Evolutionary conservation across 2,797 vertebrate genomes (phyloP).

Genomic region (Echeneis naucrates): DNA sequence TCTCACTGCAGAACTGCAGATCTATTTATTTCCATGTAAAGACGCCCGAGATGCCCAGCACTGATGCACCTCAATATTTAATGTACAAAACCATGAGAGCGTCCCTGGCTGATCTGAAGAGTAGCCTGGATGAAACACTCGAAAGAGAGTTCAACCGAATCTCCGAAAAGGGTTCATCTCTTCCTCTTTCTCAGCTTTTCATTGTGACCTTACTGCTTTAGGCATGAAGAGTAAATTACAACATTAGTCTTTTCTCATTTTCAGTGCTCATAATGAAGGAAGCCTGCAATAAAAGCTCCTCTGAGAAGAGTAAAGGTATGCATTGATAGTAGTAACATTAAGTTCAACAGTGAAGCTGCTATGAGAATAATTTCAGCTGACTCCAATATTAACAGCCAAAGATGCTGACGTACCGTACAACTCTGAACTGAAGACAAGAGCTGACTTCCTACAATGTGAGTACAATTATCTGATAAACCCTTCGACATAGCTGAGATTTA

Average conservation of each 20-base stretch:
- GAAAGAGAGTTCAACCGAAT: slow-evolving; percentile 75
- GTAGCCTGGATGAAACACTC: slow-evolving; percentile 68
- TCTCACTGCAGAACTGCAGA: slow-evolving; percentile 70
- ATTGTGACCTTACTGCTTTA: no score
- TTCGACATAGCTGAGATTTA: background rate
- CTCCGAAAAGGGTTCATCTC: slow-evolving; percentile 75
- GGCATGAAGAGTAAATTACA: no score
- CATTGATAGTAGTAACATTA: background rate
- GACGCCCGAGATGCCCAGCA: slow-evolving; percentile 65
- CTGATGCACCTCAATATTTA: slow-evolving; percentile 76
- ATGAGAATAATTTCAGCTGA: background rate
- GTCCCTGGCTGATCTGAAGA: slow-evolving; percentile 72
- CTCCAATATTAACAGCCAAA: slow-evolving; percentile 43
- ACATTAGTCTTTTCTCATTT: slow-evolving; percentile 35
- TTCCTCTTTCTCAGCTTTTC: background rate
- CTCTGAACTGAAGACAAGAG: slow-evolving; percentile 73
- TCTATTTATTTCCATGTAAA: slow-evolving; percentile 65
- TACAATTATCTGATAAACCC: background rate
- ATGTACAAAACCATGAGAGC: slow-evolving; percentile 77
- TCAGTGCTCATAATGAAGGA: slow-evolving; percentile 74
- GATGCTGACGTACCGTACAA: slow-evolving; percentile 19
- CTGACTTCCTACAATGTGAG: slow-evolving; percentile 81
- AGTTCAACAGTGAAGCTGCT: background rate
- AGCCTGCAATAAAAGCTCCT: slow-evolving; percentile 28
- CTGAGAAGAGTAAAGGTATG: slow-evolving; percentile 69